These are phyloP conservation scores for Philereme vetulata DNA, from an alignment of 2,888 invertebrate species.

Conservation along the genomic window DNA sequence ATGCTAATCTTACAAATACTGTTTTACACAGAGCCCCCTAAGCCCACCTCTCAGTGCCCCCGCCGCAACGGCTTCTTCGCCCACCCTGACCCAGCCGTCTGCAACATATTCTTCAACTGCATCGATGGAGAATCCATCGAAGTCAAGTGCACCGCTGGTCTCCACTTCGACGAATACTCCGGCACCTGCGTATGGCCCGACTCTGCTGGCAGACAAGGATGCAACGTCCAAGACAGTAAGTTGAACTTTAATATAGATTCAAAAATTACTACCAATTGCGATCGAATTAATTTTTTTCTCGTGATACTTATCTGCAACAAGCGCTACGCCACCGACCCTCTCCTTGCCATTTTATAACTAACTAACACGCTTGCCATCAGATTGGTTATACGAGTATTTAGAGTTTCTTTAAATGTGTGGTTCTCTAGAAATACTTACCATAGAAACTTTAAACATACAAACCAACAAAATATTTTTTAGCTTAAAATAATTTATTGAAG, in stretches of 20 bases:
- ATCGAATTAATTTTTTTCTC: no score
- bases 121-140: conserved; percentile 92
- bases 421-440: no score
- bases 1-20: neutral
- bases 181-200: conserved; percentile 97
- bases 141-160: conserved; percentile 92
- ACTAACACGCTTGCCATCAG: no score
- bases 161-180: conserved; percentile 94
- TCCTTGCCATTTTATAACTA: no score
- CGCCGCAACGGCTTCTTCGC: conserved; percentile 95
- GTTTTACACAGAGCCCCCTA: conserved; percentile 87
- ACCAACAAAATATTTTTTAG: no score
- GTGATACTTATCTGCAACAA: no score
- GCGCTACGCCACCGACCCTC: no score
- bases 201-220: conserved; percentile 89
- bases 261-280: no score
- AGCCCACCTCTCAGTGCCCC: conserved; percentile 88
- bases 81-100: conserved; percentile 91
- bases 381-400: no score
- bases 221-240: conserved; percentile 83
- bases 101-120: conserved; percentile 95
- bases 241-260: conserved; percentile 26
- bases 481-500: no score
- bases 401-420: no score
- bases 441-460: no score